Conservation (phyloP, 2,113 vertebrate species). For the Brachionichthys hirsutus region DNA sequence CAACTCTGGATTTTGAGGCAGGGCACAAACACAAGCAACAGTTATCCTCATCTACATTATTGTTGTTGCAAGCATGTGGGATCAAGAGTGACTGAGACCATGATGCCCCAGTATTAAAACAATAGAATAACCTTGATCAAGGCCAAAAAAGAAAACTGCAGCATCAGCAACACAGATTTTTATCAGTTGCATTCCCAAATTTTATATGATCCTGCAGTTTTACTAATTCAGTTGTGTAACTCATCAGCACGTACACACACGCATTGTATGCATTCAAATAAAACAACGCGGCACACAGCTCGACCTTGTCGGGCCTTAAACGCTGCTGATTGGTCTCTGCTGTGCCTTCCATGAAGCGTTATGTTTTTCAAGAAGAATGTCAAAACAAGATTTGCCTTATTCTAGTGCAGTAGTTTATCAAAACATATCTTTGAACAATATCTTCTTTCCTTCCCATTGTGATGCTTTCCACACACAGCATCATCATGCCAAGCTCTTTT, state of each 20-base stretch:
- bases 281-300: slow-evolving; percentile 10
- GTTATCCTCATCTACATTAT: slow-evolving; percentile 22
- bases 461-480: slow-evolving; percentile 21
- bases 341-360: slow-evolving; percentile 25
- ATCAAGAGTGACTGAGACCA: slow-evolving; percentile 34
- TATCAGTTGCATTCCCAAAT: slow-evolving; percentile 15
- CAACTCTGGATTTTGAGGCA: slow-evolving; percentile 18
- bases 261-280: slow-evolving; percentile 30
- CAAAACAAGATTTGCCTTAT: slow-evolving; percentile 11
- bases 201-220: slow-evolving; percentile 39
- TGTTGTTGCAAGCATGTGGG: slow-evolving; percentile 29
- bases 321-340: slow-evolving; percentile 29
- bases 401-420: slow-evolving; percentile 30
- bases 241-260: slow-evolving; percentile 20
- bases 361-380: slow-evolving; percentile 24
- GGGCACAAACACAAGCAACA: slow-evolving; percentile 16
- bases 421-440: background rate
- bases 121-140: slow-evolving; percentile 39
- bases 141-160: slow-evolving; percentile 43
- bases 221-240: slow-evolving; percentile 23
- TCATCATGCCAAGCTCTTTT: slow-evolving; percentile 19
- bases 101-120: slow-evolving; percentile 30
- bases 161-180: slow-evolving; percentile 36
- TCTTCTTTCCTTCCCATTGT: slow-evolving; percentile 22
- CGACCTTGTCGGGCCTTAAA: background rate